Evolutionary conservation across 2,888 invertebrate species (phyloP).

Genomic region (Diabrotica balteata): DNA sequence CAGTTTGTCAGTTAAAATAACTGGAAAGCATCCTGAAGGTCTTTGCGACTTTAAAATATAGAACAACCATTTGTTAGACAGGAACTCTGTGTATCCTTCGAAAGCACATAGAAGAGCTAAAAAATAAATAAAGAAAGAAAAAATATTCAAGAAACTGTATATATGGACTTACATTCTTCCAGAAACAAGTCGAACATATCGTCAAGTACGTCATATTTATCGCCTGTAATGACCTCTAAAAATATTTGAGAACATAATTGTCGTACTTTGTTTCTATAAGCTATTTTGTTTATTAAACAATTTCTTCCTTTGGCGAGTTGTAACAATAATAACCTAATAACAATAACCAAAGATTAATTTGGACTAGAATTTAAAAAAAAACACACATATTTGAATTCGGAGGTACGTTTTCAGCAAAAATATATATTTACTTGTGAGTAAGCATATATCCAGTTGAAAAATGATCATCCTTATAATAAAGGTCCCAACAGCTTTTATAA

Average conservation of each 20-base stretch:
- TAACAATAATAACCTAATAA: conserved; percentile 43
- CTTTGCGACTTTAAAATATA: conserved; percentile 45
- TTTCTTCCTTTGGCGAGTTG: conserved; percentile 43
- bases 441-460: conserved; percentile 37
- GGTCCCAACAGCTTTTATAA: conserved; percentile 36
- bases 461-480: conserved; percentile 33
- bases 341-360: too few species aligned
- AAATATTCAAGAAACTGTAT: conserved; percentile 5
- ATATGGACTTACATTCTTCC: conserved; percentile 43
- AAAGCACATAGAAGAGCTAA: conserved; percentile 49
- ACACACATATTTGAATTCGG: too few species aligned
- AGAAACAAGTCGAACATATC: conserved; percentile 47
- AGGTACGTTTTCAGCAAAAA: too few species aligned
- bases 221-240: conserved; percentile 38
- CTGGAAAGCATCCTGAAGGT: conserved; percentile 45
- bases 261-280: conserved; percentile 33
- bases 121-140: conserved; percentile 17
- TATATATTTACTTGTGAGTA: conserved; percentile 43
- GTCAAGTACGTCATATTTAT: conserved; percentile 37
- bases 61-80: conserved; percentile 43
- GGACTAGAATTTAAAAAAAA: too few species aligned
- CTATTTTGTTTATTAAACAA: conserved; percentile 33
- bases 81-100: conserved; percentile 48
- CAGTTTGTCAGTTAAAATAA: conserved; percentile 31
- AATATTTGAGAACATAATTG: conserved; percentile 43